Evolutionary conservation across 2,888 invertebrate genomes (phyloP), one percentile per base, ranked within the genome.

Genomic region (Embidobia sp.): DNA sequence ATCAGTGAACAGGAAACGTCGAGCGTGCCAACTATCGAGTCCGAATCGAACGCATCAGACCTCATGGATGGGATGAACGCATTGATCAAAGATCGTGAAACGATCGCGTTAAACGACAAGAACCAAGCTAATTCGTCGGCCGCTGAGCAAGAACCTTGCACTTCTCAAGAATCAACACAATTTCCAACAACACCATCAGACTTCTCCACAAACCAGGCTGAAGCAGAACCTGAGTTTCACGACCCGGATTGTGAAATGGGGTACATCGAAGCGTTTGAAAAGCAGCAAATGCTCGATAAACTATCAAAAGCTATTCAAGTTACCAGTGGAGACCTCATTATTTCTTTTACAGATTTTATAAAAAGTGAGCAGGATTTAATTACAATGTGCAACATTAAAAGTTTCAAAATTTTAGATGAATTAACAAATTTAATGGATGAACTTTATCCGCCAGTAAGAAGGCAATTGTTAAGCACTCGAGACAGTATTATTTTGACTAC

Each of bases 381-480:
- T 11, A 55, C 63, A 27, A 40, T 55, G 35, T 72, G 72, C 37
- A 48, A 37, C 13, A 55, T 63, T 8, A 49, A 22, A 49, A 63
- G 48, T 44, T 72, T 63, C 22, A 11, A 2, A 8, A 63, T 63
- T 27, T 63, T 72, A 18, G 26, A 53, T 19, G 31, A 63, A 18
- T 35, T 72, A 19, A 35, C 53, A 3, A 31, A 37, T 31, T 7
- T 72, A 10, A 44, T 63, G 19, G 63, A 72, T 48, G 31, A 63
- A 46, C 48, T 48, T 2, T 72, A 63, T 48, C 63, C 66, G n/a
- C 8, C 27, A 18, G 57, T 37, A 42, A 49, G 31, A 31, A 48
- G 42, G 33, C 16, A 37, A 13, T 22, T 40, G 15, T 40, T 67
- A 18, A 55, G 67, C 8, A 67, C 55, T 22, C 33, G 29, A 33